Base-by-base conservation (phyloP, 2,888 invertebrate genomes). In the Nudaria mundana region DNA sequence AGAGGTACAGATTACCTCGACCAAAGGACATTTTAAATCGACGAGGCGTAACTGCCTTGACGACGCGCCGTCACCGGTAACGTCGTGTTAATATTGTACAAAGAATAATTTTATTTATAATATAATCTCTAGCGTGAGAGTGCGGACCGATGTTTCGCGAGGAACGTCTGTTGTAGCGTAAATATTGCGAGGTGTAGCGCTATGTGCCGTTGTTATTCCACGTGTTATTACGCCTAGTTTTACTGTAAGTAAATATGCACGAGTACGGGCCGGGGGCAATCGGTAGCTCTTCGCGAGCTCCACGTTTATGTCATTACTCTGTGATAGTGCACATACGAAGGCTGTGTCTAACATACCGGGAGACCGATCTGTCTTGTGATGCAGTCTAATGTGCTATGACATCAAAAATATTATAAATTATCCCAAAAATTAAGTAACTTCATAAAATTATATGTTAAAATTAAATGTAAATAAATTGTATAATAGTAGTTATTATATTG, bases 261-360 rank as follows among this genome's bases (percentile, higher is more conserved):
- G 85, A 82, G 80, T 83, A 83, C 83, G 87, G 87, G 88, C 84
- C 83, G 72, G 88, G 84, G 87, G 87, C 87, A 88, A 87, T 88
- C 76, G 78, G 86, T 81, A 70, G 78, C 76, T 77, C 71, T 41
- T 48, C 44, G 53, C 46, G 81, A 72, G 82, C 76, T 80, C 87
- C 84, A 73, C 68, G 77, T 82, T 79, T 76, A 85, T 83, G 86
- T 87, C 87, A 82, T 82, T 84, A 86, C 86, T 87, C 88, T 88
- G 88, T 88, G 88, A 88, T 88, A 88, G 75, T 77, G 85, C 85
- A 81, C 85, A 77, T 75, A 71, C 55, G 62, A 65, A 68, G 76
- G 71, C 78, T 76, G 80, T 72, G 71, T 71, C 71, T 56, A 51
- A 59, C 57, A 55, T 53, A 63, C 57, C 63, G 60, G 49, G 59